phyloP scores from a whole-genome alignment of 2,797 vertebrate species.

The Acomys russatus region DNA sequence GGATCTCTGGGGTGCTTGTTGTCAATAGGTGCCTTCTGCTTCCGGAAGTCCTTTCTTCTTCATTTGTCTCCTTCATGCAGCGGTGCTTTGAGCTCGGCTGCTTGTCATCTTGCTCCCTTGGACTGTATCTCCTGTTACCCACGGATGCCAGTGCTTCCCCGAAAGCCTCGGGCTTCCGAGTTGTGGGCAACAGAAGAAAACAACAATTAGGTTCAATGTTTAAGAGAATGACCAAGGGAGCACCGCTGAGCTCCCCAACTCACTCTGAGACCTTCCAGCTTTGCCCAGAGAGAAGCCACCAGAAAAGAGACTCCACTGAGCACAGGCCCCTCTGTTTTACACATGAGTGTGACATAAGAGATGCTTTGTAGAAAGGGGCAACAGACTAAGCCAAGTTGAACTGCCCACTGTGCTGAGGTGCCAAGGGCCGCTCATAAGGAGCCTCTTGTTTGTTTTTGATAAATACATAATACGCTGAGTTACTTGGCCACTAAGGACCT shows the following conservation, averaged over 20 bases:
- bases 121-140: neutral
- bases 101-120: neutral
- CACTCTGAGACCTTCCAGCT: neutral
- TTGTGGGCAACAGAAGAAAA: neutral
- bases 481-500: constrained; percentile 35
- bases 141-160: neutral
- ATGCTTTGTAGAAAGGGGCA: neutral
- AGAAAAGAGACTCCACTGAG: neutral
- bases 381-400: neutral
- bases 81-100: neutral
- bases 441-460: neutral
- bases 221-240: neutral
- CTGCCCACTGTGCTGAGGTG: neutral
- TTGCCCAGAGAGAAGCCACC: neutral
- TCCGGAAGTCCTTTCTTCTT: neutral
- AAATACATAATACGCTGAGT: constrained; percentile 5
- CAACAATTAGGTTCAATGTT: neutral
- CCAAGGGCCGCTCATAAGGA: neutral
- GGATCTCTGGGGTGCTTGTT: neutral
- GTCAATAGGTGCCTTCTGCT: fast-evolving
- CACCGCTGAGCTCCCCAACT: neutral
- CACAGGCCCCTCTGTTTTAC: neutral
- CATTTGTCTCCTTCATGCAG: neutral
- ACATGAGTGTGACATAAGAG: neutral
- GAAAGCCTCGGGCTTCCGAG: neutral